Conservation (phyloP, 64 coral and sea anemone genomes). For the Anthopleura sola region DNA sequence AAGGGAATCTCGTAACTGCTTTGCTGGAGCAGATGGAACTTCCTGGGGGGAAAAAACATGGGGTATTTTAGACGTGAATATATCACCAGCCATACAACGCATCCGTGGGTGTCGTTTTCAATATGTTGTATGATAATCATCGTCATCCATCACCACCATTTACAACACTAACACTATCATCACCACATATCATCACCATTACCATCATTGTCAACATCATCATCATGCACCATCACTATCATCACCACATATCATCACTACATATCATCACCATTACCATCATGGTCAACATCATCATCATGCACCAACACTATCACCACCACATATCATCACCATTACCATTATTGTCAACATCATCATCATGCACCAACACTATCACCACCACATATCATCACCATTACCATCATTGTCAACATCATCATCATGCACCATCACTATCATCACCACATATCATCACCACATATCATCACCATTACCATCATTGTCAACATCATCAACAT, state of each 20-base stretch:
- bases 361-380: no score
- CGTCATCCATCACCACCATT: not conserved
- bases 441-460: not conserved
- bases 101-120: no score
- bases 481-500: not conserved
- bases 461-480: not conserved
- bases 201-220: not conserved
- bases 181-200: not conserved
- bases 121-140: not conserved
- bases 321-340: no score
- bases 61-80: no score
- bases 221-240: not conserved
- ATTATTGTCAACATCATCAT: no score
- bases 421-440: no score
- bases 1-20: not conserved
- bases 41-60: not conserved
- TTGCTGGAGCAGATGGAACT: not conserved
- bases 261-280: not conserved
- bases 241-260: not conserved
- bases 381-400: not conserved
- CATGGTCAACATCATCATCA: not conserved
- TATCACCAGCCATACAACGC: no score
- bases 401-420: no score
- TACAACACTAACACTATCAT: not conserved
- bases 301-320: not conserved